Base-by-base conservation (phyloP, 2,113 vertebrate genomes). In the Hippocampus guttulatus region DNA sequence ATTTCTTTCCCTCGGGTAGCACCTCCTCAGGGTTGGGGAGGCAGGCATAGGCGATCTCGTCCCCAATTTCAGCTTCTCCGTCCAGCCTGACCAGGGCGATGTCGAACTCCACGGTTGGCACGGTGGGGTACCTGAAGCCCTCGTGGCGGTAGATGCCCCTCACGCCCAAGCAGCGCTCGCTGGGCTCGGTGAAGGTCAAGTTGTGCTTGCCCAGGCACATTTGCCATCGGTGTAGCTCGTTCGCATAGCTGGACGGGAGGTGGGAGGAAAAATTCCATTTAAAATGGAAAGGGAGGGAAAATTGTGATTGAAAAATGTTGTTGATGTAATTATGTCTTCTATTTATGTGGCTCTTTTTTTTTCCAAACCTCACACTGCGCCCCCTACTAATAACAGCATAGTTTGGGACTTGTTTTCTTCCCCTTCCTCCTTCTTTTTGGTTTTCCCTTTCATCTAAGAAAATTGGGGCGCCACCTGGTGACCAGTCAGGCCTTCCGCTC, bases 131-230 rank as follows among this genome's bases (percentile, higher is more conserved):
- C 78, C 85, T 86, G 78, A 93, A 93, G 63, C 71, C 86, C 78
- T 92, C 87, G 4, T 93, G 92, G 14, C 84, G 82, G 78, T 91
- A 87, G 75, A 93, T 91, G 40, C 83, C 90, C 30, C 78, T 60
- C 75, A 92, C 84, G 2, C 43, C 49, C 45, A 86, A 85, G 81
- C 92, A 93, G 38, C 2, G 68, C 73, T 93, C 85, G 3, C 77
- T 84, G 0, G 80, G 33, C 75, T 93, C 92, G 0, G 79, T 75
- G 68, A 77, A 49, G 38, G 90, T 93, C 83, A 93, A 84, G 81
- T 93, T 93, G 85, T 94, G 89, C 86, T 93, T 93, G 58, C 91
- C 90, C 5, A 93, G 78, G 75, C 92, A 93, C 87, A 93, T 92
- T 67, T 75, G 86, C 92, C 92, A 93, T 27, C 91, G 91, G 20